Evolutionary conservation across 1,140 invertebrate species (phyloP), one percentile per base, ranked within the genome.

Genomic region (Drosophila obscura): DNA sequence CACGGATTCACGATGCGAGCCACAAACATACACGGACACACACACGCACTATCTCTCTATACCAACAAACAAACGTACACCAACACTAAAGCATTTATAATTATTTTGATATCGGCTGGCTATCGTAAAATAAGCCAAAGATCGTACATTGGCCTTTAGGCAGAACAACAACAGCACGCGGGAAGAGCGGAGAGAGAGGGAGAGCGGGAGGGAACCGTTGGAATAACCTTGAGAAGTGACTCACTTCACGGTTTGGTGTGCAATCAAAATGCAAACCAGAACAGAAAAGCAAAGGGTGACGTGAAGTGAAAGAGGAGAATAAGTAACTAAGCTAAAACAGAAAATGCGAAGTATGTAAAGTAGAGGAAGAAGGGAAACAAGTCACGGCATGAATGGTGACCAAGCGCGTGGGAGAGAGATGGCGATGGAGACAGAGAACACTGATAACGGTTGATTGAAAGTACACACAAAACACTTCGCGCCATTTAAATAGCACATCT

Each of bases 161-260:
- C n/a, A 16, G 28, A 43, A 41, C 43, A 49, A 39, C 35, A 39
- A 39, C 31, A 45, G 73, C 52, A 59, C 13, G 57, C 39, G 58
- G 28, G 24, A 64, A 65, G 43, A 44, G 24, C 2, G 22, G 4
- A 24, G 2, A 55, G 44, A 55, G 43, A 3, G n/a, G 56, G 43
- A 57, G 19, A 44, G 31, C 7, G 45, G 59, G 24, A 49, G 9
- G 51, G 50, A 71, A 53, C 68, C 56, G 72, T 66, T 59, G 62
- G 35, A 75, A 56, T 67, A 76, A 76, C 73, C 73, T 76, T 76
- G 73, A 73, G 48, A 13, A 76, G 63, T 76, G 73, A 76, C 72
- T 76, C 72, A 76, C 43, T 75, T 75, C 39, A 39, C 48, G 55
- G 39, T 39, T 31, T 22, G n/a, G 26, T 55, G 31, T 56, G 55